phyloP scores from a whole-genome alignment of 2,113 vertebrate genomes.

The Aythya baeri region DNA sequence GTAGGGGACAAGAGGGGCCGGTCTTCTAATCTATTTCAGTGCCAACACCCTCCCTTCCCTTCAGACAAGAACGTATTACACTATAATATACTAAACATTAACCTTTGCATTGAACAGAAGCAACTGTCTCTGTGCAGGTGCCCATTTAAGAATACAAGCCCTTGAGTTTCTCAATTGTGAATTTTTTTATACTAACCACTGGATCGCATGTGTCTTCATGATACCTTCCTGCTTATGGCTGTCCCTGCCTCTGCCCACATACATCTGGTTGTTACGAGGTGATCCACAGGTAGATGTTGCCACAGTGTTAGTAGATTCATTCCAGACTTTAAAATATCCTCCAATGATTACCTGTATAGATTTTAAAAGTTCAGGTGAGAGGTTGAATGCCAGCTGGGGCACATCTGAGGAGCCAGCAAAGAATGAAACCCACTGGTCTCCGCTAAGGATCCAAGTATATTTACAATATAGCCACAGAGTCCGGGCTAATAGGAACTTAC shows the following conservation, averaged over 20 bases:
- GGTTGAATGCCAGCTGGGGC: not conserved
- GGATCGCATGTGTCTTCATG: fast-evolving
- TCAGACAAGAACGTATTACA: not conserved
- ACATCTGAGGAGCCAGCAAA: not conserved
- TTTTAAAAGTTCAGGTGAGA: not conserved
- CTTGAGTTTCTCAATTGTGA: not conserved
- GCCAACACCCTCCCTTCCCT: not conserved
- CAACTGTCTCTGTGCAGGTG: not conserved
- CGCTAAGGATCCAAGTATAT: not conserved
- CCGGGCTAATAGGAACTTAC: constrained; percentile 25
- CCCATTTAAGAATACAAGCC: not conserved
- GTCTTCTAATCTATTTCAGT: not conserved
- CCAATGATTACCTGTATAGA: not conserved
- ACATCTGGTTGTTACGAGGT: not conserved
- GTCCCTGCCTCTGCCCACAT: not conserved
- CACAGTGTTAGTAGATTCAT: not conserved
- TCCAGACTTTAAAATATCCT: not conserved
- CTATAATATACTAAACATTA: not conserved
- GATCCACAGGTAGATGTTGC: not conserved
- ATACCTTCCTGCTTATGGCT: not conserved
- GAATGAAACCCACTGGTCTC: not conserved
- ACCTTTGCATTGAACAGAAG: not conserved
- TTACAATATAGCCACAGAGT: not conserved
- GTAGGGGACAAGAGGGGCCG: not conserved
- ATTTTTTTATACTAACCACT: not conserved